A percentile compares a stretch with the other conserved stretches of the same genome.
These are phyloP conservation scores for Uropsilus gracilis DNA, from an alignment of 2,113 vertebrate genomes.

Conservation along the genomic window DNA sequence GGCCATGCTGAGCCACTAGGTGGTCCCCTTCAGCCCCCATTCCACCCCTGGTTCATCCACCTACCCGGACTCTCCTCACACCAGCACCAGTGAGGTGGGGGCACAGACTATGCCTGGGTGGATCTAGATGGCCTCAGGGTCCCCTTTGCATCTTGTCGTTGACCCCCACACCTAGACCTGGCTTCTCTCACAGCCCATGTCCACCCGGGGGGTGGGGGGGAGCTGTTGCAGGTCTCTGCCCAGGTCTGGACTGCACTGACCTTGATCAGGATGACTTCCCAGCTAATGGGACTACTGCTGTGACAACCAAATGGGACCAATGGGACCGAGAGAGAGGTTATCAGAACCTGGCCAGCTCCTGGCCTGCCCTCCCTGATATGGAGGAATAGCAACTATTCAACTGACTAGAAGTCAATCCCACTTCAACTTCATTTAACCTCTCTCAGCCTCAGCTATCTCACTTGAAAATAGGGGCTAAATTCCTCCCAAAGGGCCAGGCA, in stretches of 20 bases:
- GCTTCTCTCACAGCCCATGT: not conserved
- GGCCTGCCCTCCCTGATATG: not conserved
- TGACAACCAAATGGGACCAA: not conserved
- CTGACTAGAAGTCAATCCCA: not conserved
- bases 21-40: no score
- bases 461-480: not conserved
- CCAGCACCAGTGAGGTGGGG: not conserved
- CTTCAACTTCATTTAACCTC: not conserved
- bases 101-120: no score
- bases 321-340: accelerated
- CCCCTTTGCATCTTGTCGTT: not conserved
- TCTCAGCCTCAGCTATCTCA: not conserved
- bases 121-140: not conserved
- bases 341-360: not conserved
- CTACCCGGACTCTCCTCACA: not conserved
- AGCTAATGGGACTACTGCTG: not conserved
- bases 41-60: not conserved
- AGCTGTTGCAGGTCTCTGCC: not conserved
- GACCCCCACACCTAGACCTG: not conserved
- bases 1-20: not conserved
- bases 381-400: not conserved
- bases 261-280: not conserved
- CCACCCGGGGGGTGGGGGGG: no score
- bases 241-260: not conserved
- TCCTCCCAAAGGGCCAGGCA: no score